Evolutionary conservation across 2,797 vertebrate genomes (phyloP), one percentile per base, ranked within the genome.

Genomic region (Alosa sapidissima): DNA sequence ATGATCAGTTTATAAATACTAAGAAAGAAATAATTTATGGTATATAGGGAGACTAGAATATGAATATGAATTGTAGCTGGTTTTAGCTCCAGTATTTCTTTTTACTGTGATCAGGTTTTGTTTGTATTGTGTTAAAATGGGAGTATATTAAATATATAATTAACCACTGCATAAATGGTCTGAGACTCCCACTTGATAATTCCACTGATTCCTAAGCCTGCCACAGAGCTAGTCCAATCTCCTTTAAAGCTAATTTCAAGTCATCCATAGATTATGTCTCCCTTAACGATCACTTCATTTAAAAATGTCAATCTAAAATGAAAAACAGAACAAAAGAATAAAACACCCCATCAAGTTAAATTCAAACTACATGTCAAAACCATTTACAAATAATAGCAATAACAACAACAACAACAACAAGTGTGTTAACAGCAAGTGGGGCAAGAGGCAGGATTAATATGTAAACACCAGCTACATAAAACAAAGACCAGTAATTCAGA

Each of bases 1-100:
- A 85, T 81, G 75, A 83, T 84, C 75, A 84, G 84, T 83, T 81
- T 85, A 51, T 51, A 51, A 51, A 51, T 51, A 51, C 8, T 10
- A 9, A 51, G 11, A 24, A 62, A 24, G 13, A 62, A 60, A 62
- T 58, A 16, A 58, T 58, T 21, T 2, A n/a, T 14, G 16, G 14
- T 58, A 58, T 19, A 16, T 58, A 62, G 7, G 54, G 19, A 55
- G 16, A 14, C 14, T 36, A 33, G 9, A 28, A 36, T 41, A 41
- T 5, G 9, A 28, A 36, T 41, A 41, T 5, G 13, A 33, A 72
- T 72, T 4, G 5, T 72, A 72, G 36, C 68, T 36, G 68, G 2
- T 72, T 41, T 41, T 3, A 16, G 33, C 62, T 33, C 62, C 62
- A 36, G 11, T 68, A 33, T 68, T 68, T 68, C 24, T 68, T 13